Evolutionary conservation across 2,113 vertebrate species (phyloP), one percentile per base, ranked within the genome.

Genomic region (Jaculus jaculus): DNA sequence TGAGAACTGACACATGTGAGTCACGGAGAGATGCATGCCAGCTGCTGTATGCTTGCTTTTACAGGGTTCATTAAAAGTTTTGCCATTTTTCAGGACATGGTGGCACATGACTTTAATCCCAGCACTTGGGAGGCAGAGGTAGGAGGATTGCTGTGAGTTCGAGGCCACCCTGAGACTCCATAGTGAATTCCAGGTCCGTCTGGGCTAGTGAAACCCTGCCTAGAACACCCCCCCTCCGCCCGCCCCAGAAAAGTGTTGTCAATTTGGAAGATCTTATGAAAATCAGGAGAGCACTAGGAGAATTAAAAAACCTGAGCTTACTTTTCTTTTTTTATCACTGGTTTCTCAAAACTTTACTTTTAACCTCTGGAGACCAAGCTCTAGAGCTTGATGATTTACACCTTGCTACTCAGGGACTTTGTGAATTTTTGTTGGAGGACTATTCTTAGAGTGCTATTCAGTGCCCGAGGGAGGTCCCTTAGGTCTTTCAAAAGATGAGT

Each of bases 281-380:
- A 90, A 74, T 89, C 92, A 94, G 58, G 20, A 85, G 51, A 91
- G 24, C 15, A 60, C 79, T 65, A 80, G n/a, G 83, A 77, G 65
- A 95, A 94, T 91, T 96, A 75, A 68, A 95, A 95, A 92, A 73
- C 15, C 2, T n/a, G 89, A 75, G 15, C 18, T 73, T 88, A 80
- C 37, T 58, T 13, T n/a, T 24, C 37, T 58, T 13, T n/a, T 24
- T 94, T 92, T 58, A 30, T 85, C 26, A 26, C 1, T 51, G 61
- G 28, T 90, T 90, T 85, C 82, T 80, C 84, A 92, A 90, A 93
- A 93, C 54, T 85, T 94, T 94, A 80, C 90, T 93, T 95, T 96
- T 94, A 93, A 86, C 72, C 75, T 89, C 86, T 87, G n/a, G 75
- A 89, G 86, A 90, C 66, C 9, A 89, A 18, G 66, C 32, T 90